A percentile compares a stretch with the other conserved stretches of the same genome.
phyloP scores from a whole-genome alignment of 2,888 invertebrate species.

The Neoaliturus tenellus region DNA sequence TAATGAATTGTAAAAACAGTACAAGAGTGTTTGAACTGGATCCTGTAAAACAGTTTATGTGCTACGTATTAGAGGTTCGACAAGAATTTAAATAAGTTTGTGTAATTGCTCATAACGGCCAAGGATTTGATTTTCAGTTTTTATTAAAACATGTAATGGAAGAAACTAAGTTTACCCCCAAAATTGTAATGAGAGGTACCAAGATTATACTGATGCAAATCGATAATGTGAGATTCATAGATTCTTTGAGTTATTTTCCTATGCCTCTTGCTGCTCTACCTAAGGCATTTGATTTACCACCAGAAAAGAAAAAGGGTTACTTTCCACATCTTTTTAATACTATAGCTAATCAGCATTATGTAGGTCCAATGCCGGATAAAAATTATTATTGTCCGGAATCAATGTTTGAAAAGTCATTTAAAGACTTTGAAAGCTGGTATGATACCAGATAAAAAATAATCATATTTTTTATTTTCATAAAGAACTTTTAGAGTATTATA shows the following conservation, averaged over 20 bases:
- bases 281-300: conserved; percentile 66
- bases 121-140: conserved; percentile 29
- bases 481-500: conserved; percentile 66
- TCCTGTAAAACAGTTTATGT: neutral
- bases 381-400: conserved; percentile 63
- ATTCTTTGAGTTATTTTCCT: conserved; percentile 66
- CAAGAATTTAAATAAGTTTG: neutral
- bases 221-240: conserved; percentile 32
- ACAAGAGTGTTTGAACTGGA: conserved; percentile 17
- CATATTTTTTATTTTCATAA: conserved; percentile 66
- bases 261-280: conserved; percentile 65
- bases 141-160: conserved; percentile 33
- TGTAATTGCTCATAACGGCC: conserved; percentile 24
- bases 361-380: conserved; percentile 62
- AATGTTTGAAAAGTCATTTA: conserved; percentile 59
- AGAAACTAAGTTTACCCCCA: conserved; percentile 22
- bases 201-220: conserved; percentile 27
- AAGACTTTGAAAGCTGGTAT: conserved; percentile 65
- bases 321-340: conserved; percentile 67
- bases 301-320: conserved; percentile 63
- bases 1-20: neutral
- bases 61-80: neutral
- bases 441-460: conserved; percentile 46
- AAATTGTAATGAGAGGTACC: conserved; percentile 18
- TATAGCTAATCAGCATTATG: conserved; percentile 64